Evolutionary conservation across 2,888 invertebrate species (phyloP).

Genomic region (Brenthis hecate): DNA sequence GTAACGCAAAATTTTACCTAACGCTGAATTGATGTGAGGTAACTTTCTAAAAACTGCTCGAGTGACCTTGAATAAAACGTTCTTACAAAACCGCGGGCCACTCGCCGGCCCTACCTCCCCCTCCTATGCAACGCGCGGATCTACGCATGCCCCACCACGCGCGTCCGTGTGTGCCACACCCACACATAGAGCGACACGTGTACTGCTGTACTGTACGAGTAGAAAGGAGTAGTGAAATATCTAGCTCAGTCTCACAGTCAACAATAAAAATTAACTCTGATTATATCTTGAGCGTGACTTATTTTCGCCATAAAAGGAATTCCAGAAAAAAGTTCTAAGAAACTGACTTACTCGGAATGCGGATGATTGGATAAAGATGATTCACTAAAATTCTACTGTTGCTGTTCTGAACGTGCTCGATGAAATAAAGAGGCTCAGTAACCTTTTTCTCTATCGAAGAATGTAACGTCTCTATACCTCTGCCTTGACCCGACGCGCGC

Average conservation of each 20-base stretch:
- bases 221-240: slow-evolving; percentile 76
- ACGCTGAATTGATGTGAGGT: slow-evolving; percentile 66
- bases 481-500: slow-evolving; percentile 52
- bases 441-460: slow-evolving; percentile 27
- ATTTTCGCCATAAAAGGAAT: slow-evolving; percentile 34
- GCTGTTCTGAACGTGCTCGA: not conserved
- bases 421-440: slow-evolving; percentile 8
- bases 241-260: slow-evolving; percentile 57
- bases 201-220: slow-evolving; percentile 49
- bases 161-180: slow-evolving; percentile 50
- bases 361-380: slow-evolving; percentile 41
- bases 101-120: slow-evolving; percentile 70
- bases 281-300: slow-evolving; percentile 31
- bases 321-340: slow-evolving; percentile 38
- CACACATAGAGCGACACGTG: slow-evolving; percentile 47
- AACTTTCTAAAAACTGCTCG: slow-evolving; percentile 82
- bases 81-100: slow-evolving; percentile 80
- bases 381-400: slow-evolving; percentile 30
- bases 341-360: slow-evolving; percentile 39
- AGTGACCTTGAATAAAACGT: slow-evolving; percentile 81
- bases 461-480: slow-evolving; percentile 51
- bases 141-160: slow-evolving; percentile 65
- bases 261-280: slow-evolving; percentile 31
- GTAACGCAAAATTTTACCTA: slow-evolving; percentile 59
- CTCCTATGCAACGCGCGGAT: slow-evolving; percentile 59